Base-by-base conservation (phyloP, 2,888 invertebrate genomes). In the Diarsia brunnea region DNA sequence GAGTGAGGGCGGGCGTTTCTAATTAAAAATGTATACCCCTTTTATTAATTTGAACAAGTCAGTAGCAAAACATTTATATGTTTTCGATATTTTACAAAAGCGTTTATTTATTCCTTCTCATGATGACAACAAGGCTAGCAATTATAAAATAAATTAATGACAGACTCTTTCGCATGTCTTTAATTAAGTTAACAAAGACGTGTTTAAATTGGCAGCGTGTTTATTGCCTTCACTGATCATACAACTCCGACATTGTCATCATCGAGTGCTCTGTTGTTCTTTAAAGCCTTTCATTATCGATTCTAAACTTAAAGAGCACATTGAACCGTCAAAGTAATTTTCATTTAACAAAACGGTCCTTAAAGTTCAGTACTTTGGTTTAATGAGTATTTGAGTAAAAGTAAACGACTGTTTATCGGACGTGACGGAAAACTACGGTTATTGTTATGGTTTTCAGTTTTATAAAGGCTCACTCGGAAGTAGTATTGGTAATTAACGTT, bases 241-340 rank as follows among this genome's bases (percentile, higher is more conserved):
- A 82, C 80, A 78, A 76, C 76, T 78, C 74, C 75, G 66, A 64
- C 64, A 65, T 84, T 79, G 78, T 79, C 70, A 75, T 77, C 10
- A 55, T 73, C 45, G 70, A 84, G 27, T 75, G 51, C 65, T 73
- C 68, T 74, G 79, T 79, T 71, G 74, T 78, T 75, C 81, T 81
- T 75, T 63, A 73, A 69, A 78, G 74, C 71, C 84, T 86, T 88
- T 87, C 87, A 86, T 84, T 87, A 88, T 83, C 83, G 84, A 89
- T 89, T 89, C 80, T 68, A 79, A 82, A 84, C 70, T 78, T 75
- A 79, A 69, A 78, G 77, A 78, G 82, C 73, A 78, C 80, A 75
- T 72, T 78, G 82, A 84, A 79, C 77, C 76, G 71, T 73, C 55
- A 78, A 84, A 84, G 85, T 78, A 73, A 83, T 79, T 82, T 87